Conservation (phyloP, 1,140 invertebrate species). For the Drosophila pallidifrons region DNA sequence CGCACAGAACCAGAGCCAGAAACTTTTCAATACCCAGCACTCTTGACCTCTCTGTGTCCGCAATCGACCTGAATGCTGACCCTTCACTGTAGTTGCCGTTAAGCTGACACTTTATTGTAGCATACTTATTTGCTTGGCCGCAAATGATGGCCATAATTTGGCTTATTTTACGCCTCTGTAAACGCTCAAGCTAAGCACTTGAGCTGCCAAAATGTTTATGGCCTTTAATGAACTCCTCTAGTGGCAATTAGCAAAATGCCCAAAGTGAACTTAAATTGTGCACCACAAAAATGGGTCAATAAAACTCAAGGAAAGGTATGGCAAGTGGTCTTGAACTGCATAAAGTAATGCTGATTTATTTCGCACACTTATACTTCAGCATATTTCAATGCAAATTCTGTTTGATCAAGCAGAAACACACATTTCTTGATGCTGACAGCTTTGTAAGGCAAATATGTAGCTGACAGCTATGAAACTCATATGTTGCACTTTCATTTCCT, state of each 20-base stretch:
- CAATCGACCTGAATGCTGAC: background rate
- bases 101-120: slow-evolving; percentile 22
- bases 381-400: background rate
- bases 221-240: slow-evolving; percentile 30
- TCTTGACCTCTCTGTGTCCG: background rate
- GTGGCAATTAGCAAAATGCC: slow-evolving; percentile 30
- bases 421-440: background rate
- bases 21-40: slow-evolving; percentile 26
- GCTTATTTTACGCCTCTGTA: slow-evolving; percentile 39
- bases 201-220: slow-evolving; percentile 12
- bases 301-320: background rate
- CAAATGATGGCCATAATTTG: slow-evolving; percentile 48
- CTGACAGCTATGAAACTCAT: background rate
- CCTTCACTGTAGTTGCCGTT: background rate
- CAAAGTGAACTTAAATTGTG: background rate
- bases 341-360: too few relatives aligned
- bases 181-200: slow-evolving; percentile 36
- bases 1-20: slow-evolving; percentile 8
- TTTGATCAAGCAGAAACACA: background rate
- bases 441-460: background rate
- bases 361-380: too few relatives aligned
- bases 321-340: background rate
- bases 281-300: background rate
- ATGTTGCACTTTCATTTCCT: background rate
- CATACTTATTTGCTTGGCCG: slow-evolving; percentile 24